Base-by-base conservation (phyloP, 2,888 invertebrate species). In the Penaeus monodon region DNA sequence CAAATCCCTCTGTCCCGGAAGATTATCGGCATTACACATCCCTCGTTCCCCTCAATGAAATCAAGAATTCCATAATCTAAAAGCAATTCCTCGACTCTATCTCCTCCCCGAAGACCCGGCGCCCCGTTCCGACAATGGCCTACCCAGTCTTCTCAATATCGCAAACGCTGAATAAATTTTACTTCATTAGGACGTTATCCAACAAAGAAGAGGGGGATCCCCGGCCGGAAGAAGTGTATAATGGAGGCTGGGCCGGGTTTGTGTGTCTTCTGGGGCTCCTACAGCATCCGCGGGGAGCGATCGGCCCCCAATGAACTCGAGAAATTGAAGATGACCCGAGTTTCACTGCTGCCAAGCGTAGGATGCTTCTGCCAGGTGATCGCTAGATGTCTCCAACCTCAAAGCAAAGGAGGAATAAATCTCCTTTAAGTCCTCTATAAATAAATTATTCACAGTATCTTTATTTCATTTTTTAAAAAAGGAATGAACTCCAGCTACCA, bases 11-110 rank as follows among this genome's bases (percentile, higher is more conserved):
- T 57, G 57, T 57, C 57, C 57, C 57, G 57, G 57, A 57, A 57
- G 44, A 73, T 64, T 85, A 78, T 80, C 70, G 73, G 79, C 85
- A 73, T 80, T 85, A 85, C 79, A 74, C 79, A 80, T 85, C 70
- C 63, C 79, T 57, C 57, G 79, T 65, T 78, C 73, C 73, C 73
- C 80, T 79, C 80, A 73, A 78, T 73, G 85, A 80, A 79, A 85
- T 85, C 73, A 85, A 85, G 80, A 73, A 79, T 63, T 44, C 80
- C 85, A 80, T 73, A 85, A 63, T 63, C 64, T 22, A 73, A 85
- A 65, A 44, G 74, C 73, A 33, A 63, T 33, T 64, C 33, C 38
- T 38, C 17, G 64, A 20, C 49, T 27, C 63, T 82, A 70, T 74
- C 74, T n/a, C 38, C 64, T 64, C 63, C 82, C n/a, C 63, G 84